Base-by-base conservation (phyloP, 1,140 invertebrate species). In the Lordiphosa mommai region DNA sequence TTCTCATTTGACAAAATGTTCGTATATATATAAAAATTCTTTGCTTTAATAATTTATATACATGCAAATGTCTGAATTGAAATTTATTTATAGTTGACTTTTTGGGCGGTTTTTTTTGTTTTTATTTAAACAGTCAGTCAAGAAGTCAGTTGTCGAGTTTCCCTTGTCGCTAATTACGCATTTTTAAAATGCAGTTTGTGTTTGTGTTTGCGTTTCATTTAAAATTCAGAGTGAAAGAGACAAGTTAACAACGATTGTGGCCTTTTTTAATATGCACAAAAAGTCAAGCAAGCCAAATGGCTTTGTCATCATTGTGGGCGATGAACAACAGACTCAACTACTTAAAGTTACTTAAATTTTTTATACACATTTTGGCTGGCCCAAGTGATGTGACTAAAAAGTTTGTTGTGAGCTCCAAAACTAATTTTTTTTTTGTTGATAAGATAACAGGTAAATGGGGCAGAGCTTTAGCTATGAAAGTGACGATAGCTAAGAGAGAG, bases 261-360 rank as follows among this genome's bases (percentile, higher is more conserved):
- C 52, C 63, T 67, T 67, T 44, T 67, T 33, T 58, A 67, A 58
- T 58, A 67, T 67, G 52, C 61, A 66, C 61, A 67, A 38, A 67
- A 49, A 46, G 43, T 29, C 56, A 37, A 66, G 13, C 48, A 65
- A 66, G 63, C 55, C 30, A 56, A 44, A 38, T 65, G 65, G 66
- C 61, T 41, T 36, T 12, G 47, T 61, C 27, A 32, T 33, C 51
- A 38, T 48, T 43, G 40, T 43, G 40, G 40, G 40, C 20, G 40
- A 43, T 43, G 40, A 40, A 40, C n/a, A n/a, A 43, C 20, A 43
- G 40, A 43, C 40, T 14, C 41, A 48, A 34, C 40, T 64, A 37
- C 63, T 57, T 48, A 49, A 43, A 23, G 34, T 32, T 27, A 51
- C 37, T 56, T 32, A 57, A 56, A 66, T 23, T 56, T 38, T 44